A percentile compares a stretch with the other conserved stretches of the same genome.
Evolutionary conservation across 1,140 invertebrate species (phyloP).

Genomic region (Xylocopa sonorina): DNA sequence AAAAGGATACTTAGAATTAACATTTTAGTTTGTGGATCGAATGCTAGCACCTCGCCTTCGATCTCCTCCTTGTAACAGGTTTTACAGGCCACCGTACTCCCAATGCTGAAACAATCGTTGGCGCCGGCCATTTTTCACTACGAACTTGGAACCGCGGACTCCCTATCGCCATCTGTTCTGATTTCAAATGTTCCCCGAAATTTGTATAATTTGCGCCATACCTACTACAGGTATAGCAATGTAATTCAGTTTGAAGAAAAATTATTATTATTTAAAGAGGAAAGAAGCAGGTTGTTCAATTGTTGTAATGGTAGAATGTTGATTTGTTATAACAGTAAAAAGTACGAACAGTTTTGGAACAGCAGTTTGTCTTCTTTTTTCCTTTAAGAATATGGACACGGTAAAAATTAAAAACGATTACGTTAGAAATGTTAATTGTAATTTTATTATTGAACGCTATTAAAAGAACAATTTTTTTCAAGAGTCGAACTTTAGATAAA

Average conservation of each 20-base stretch:
- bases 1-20: constrained; percentile 94
- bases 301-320: not conserved
- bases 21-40: constrained; percentile 95
- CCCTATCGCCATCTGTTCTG: constrained; percentile 54
- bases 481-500: not conserved
- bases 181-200: constrained; percentile 51
- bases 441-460: too few species aligned
- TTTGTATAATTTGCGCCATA: constrained; percentile 35
- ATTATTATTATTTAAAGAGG: not conserved
- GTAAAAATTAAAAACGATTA: not conserved
- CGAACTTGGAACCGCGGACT: constrained; percentile 42
- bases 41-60: constrained; percentile 95
- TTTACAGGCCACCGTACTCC: constrained; percentile 93
- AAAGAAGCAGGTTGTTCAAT: not conserved
- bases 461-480: too few species aligned
- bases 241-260: not conserved
- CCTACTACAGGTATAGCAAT: not conserved
- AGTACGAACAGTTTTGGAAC: not conserved
- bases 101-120: constrained; percentile 94
- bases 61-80: constrained; percentile 94
- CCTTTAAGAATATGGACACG: too few species aligned
- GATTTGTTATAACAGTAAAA: not conserved
- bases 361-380: not conserved
- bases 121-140: constrained; percentile 87
- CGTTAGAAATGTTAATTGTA: not conserved